Evolutionary conservation across 37 sponge, comb jelly and placozoan genomes (phyloP).

Genomic region (Lycopodina hypogea): DNA sequence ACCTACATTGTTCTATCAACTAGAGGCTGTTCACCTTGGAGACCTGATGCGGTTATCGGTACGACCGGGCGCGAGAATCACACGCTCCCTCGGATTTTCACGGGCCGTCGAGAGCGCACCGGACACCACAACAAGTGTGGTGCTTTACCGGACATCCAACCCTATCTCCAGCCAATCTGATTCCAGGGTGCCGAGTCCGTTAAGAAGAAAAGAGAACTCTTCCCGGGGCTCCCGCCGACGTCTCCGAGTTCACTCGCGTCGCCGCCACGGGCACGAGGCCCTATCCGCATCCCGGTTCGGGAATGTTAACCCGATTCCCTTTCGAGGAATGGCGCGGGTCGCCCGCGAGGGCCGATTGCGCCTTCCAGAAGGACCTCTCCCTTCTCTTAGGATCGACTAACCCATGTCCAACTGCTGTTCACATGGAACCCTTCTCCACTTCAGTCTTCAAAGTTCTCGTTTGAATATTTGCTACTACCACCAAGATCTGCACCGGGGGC

Average conservation of each 20-base stretch:
- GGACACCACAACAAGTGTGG: slow-evolving; percentile 64
- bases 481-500: slow-evolving; percentile 85
- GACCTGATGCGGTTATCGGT: slow-evolving; percentile 70
- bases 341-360: slow-evolving; percentile 8
- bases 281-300: slow-evolving; percentile 70
- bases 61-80: slow-evolving; percentile 66
- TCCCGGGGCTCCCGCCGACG: slow-evolving; percentile 64
- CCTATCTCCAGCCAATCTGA: slow-evolving; percentile 78
- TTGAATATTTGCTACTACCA: slow-evolving; percentile 92
- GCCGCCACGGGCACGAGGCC: slow-evolving; percentile 32
- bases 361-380: slow-evolving; percentile 39
- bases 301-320: slow-evolving; percentile 86
- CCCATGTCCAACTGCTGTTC: slow-evolving; percentile 84
- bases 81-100: slow-evolving; percentile 69
- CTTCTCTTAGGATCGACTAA: slow-evolving; percentile 78
- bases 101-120: slow-evolving; percentile 66
- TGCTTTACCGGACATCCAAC: slow-evolving; percentile 65
- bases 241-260: slow-evolving; percentile 63
- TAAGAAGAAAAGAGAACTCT: slow-evolving; percentile 76
- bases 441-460: slow-evolving; percentile 83
- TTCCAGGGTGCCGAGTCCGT: slow-evolving; percentile 57
- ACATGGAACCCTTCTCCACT: slow-evolving; percentile 84
- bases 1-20: slow-evolving; percentile 69
- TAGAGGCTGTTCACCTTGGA: slow-evolving; percentile 72
- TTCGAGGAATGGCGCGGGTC: slow-evolving; percentile 46